Evolutionary conservation across 2,888 invertebrate genomes (phyloP).

Genomic region (Ichneumoninae sp.): DNA sequence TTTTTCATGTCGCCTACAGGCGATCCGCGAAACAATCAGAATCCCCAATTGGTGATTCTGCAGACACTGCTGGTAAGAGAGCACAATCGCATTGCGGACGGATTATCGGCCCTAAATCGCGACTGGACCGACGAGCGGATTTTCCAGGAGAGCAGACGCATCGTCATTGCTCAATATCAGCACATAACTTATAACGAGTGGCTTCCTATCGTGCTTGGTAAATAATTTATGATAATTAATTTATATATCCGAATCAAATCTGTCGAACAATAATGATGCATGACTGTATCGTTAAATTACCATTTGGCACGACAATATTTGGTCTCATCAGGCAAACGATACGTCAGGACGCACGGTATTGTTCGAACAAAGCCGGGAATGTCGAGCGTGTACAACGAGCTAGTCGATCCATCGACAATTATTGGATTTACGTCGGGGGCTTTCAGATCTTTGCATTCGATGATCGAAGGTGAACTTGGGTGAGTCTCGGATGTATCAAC

Average conservation of each 20-base stretch:
- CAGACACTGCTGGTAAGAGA: constrained; percentile 85
- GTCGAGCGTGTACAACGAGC: constrained; percentile 69
- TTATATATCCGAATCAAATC: constrained; percentile 2
- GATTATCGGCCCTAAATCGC: constrained; percentile 85
- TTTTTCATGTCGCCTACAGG: constrained; percentile 79
- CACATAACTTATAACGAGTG: constrained; percentile 87
- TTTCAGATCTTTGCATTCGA: constrained; percentile 88
- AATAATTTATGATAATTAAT: constrained; percentile 44
- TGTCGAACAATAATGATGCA: constrained; percentile 40
- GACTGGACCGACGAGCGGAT: constrained; percentile 86
- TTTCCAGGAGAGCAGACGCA: constrained; percentile 86
- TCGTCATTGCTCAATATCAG: constrained; percentile 86
- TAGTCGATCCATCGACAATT: constrained; percentile 86
- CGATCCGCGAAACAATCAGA: constrained; percentile 86
- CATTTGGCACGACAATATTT: not conserved
- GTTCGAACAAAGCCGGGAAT: constrained; percentile 19
- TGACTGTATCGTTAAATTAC: not conserved
- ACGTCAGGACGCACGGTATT: constrained; percentile 39
- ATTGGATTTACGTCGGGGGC: constrained; percentile 89
- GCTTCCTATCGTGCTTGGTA: constrained; percentile 86
- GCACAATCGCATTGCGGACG: constrained; percentile 86
- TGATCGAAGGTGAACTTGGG: constrained; percentile 85
- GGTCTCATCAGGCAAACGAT: constrained; percentile 16
- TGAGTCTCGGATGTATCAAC: constrained; percentile 64
- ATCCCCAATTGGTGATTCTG: constrained; percentile 85